Evolutionary conservation across 2,113 vertebrate genomes (phyloP), one percentile per base, ranked within the genome.

Genomic region (Ceyx margarethae): DNA sequence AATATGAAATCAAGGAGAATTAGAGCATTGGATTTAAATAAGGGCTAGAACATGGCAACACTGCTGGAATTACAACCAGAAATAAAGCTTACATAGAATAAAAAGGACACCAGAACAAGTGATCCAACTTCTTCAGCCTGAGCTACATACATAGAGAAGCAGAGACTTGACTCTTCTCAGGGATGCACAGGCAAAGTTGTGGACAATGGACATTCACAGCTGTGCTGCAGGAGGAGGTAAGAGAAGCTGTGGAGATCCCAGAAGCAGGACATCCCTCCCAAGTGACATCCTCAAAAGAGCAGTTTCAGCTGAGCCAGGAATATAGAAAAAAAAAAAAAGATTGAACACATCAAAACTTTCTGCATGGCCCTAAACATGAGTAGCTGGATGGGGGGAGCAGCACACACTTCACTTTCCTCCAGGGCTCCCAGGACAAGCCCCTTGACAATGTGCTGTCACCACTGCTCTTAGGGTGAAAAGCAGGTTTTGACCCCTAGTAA

Each of bases 371-470:
- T 78, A 77, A 22, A 51, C 2, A 1, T 3, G 4, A 31, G 43
- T 13, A 67, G 35, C 43, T 46, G 45, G 33, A 76, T 15, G 37
- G 26, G 10, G 20, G 5, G 43, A 83, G 35, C 35, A 13, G 40
- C 1, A 2, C 22, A 57, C 1, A 0, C 33, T 42, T 69, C 35
- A 35, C 17, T 13, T 68, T 89, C 60, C 66, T 60, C 40, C 4
- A 1, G 37, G 48, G 35, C 25, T 83, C 48, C 33, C 67, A 73
- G 56, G 67, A 89, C 28, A 56, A 75, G 17, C 13, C 22, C 14
- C 40, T 40, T 56, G 61, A 56, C 33, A 58, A 4, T 1, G 40
- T 28, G 43, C 71, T 5, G 6, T 20, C 53, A 43, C 40, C 4
- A 2, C n/a, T 48, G 42, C 51, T 77, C 16, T 40, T 43, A 21